Conservation (phyloP, 1,140 invertebrate genomes). For the Euura lappo region DNA sequence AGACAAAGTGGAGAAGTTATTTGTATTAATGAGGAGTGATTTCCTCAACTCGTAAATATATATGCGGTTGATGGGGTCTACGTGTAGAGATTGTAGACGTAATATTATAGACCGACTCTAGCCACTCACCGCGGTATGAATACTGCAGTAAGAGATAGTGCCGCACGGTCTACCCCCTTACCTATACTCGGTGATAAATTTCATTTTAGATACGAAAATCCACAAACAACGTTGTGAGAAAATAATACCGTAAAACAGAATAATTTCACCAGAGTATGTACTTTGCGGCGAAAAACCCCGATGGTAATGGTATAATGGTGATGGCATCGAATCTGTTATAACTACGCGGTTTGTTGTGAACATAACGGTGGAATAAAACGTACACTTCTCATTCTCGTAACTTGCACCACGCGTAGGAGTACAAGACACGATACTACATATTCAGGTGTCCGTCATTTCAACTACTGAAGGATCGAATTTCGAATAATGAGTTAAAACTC, state of each 20-base stretch:
- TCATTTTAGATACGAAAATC: not conserved
- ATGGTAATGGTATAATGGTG: conserved; percentile 5
- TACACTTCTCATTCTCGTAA: not conserved
- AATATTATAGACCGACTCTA: not conserved
- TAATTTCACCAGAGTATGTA: not conserved
- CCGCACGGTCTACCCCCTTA: not conserved
- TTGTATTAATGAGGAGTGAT: not conserved
- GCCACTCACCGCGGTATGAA: not conserved
- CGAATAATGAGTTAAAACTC: too few species aligned
- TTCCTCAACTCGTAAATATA: not conserved
- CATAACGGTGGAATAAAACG: not conserved
- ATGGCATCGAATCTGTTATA: conserved; percentile 1
- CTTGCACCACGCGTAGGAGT: too few species aligned
- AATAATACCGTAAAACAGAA: not conserved
- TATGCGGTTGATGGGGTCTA: not conserved
- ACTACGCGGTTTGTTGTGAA: not conserved
- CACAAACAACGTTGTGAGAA: not conserved
- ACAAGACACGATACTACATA: not conserved
- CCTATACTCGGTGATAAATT: conserved; percentile 1
- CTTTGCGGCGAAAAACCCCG: not conserved
- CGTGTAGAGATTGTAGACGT: not conserved
- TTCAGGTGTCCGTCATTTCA: not conserved
- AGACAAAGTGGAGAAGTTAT: not conserved
- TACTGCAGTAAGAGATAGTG: not conserved
- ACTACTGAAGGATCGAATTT: not conserved